Percentiles rank a stretch among this genome's conserved stretches.
Conservation (phyloP, 2,888 invertebrate genomes). For the Lasius fuliginosus region DNA sequence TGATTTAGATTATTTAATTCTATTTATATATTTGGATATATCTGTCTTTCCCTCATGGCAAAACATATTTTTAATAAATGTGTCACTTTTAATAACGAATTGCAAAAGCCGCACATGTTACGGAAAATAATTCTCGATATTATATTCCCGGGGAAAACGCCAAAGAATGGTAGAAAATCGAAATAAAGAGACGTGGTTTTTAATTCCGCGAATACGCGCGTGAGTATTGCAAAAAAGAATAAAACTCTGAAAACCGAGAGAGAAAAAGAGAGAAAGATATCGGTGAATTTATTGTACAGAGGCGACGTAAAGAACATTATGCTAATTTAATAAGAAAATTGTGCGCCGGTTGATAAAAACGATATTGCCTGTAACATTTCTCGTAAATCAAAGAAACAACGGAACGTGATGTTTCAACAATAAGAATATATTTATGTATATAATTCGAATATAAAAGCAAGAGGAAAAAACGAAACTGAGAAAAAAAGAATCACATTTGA, state of each 20-base stretch:
- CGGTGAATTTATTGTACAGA: conserved; percentile 20
- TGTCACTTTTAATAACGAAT: conserved; percentile 9
- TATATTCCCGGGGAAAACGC: not conserved
- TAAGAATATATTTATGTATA: not conserved
- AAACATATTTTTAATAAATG: conserved; percentile 3
- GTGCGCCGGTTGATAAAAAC: conserved; percentile 27
- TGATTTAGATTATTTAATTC: conserved; percentile 12
- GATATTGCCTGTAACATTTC: conserved; percentile 26
- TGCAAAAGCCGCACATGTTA: not conserved
- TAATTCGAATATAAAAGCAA: not conserved
- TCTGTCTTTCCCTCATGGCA: not conserved
- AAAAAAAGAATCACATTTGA: conserved; percentile 8
- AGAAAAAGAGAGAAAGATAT: not conserved
- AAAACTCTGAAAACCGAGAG: not conserved
- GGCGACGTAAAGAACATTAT: conserved; percentile 27
- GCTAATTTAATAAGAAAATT: conserved; percentile 53
- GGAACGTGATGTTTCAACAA: not conserved
- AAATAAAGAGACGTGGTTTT: conserved; percentile 12
- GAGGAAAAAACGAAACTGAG: not conserved
- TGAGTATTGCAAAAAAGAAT: not conserved
- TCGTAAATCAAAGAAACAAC: conserved; percentile 40
- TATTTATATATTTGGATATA: not conserved
- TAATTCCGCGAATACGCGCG: conserved; percentile 19
- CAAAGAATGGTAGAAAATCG: not conserved
- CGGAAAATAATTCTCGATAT: not conserved